Conservation (phyloP, 2,797 vertebrate genomes). For the Pampus argenteus region DNA sequence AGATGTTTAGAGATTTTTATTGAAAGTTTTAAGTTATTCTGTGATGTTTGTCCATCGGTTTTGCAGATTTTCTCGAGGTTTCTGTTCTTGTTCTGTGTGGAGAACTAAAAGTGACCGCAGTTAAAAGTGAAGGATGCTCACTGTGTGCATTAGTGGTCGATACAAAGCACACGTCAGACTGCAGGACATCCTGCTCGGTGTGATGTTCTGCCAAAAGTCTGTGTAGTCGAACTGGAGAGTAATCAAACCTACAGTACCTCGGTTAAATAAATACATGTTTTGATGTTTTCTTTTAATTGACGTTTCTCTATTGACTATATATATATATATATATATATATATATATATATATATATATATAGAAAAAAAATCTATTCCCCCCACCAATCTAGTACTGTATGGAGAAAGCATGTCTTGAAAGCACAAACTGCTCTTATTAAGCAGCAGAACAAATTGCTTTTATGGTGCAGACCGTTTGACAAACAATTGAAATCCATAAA, state of each 20-base stretch:
- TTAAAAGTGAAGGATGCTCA: slow-evolving; percentile 36
- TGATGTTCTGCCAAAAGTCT: slow-evolving; percentile 36
- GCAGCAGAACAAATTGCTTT: slow-evolving; percentile 37
- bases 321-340: too few relatives aligned
- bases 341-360: too few relatives aligned
- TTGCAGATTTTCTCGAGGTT: slow-evolving; percentile 50
- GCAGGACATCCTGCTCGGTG: slow-evolving; percentile 28
- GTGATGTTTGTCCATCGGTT: slow-evolving; percentile 24
- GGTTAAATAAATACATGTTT: slow-evolving; percentile 23
- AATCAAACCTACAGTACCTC: slow-evolving; percentile 37
- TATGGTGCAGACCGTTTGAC: slow-evolving; percentile 17
- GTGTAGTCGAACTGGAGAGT: slow-evolving; percentile 33
- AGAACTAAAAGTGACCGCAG: slow-evolving; percentile 48
- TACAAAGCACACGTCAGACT: slow-evolving; percentile 44
- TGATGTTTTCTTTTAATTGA: slow-evolving; percentile 36
- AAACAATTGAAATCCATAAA: slow-evolving; percentile 53
- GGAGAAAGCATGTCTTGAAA: slow-evolving; percentile 37
- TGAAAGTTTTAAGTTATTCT: slow-evolving; percentile 22
- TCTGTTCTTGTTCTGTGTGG: slow-evolving; percentile 44
- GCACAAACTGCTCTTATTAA: slow-evolving; percentile 12
- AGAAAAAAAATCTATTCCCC: background rate
- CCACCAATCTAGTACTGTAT: background rate
- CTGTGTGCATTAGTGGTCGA: slow-evolving; percentile 50
- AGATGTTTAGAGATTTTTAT: slow-evolving; percentile 18
- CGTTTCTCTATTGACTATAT: slow-evolving; percentile 30